These are phyloP conservation scores for Trachelus tabidus DNA, from an alignment of 2,888 invertebrate species.

Conservation along the genomic window DNA sequence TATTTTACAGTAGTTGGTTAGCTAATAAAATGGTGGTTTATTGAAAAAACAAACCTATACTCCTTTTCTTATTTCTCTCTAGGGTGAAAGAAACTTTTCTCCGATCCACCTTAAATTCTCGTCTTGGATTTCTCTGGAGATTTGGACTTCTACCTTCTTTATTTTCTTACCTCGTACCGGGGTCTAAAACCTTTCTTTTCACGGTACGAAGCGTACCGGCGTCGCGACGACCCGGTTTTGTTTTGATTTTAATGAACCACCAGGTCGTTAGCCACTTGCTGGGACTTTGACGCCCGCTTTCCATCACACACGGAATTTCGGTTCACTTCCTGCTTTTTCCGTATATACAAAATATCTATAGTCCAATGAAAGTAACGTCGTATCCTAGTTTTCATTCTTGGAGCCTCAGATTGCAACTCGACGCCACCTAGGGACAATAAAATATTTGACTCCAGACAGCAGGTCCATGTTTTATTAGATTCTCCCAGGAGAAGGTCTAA, in stretches of 20 bases:
- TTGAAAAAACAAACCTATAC: neutral
- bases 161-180: neutral
- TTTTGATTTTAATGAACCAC: neutral
- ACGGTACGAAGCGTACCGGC: neutral
- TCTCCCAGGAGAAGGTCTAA: neutral
- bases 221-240: neutral
- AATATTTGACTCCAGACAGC: neutral
- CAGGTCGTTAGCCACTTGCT: neutral
- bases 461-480: neutral
- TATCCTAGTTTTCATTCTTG: neutral
- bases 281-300: neutral
- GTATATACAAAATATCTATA: neutral
- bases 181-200: neutral
- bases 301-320: neutral
- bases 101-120: neutral
- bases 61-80: neutral
- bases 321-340: neutral
- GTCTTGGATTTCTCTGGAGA: neutral
- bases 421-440: neutral
- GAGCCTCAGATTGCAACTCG: neutral
- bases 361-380: neutral
- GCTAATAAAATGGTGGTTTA: neutral
- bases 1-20: neutral
- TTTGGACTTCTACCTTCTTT: neutral
- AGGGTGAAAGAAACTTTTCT: neutral